These are phyloP conservation scores for Psettodes erumei DNA, from an alignment of 2,113 vertebrate genomes.

Conservation along the genomic window DNA sequence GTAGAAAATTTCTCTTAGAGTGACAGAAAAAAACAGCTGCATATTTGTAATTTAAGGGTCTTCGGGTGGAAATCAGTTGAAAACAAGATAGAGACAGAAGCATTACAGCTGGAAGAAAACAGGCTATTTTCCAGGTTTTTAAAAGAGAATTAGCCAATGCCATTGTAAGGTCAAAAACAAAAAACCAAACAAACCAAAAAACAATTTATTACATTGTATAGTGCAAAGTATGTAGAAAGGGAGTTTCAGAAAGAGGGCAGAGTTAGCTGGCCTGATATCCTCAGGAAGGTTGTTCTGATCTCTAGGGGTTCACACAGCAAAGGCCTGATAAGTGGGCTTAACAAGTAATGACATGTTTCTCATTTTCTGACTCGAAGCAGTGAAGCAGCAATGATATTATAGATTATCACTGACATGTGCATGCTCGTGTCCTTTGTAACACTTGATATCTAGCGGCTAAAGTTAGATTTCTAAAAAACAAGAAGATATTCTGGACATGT, in stretches of 20 bases:
- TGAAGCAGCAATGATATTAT: conserved; percentile 48
- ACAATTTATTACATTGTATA: conserved; percentile 8
- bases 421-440: conserved; percentile 22
- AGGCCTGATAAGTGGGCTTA: conserved; percentile 57
- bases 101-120: not conserved
- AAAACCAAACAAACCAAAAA: no score
- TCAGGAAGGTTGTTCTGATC: conserved; percentile 53
- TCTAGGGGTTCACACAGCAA: conserved; percentile 38
- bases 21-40: not conserved
- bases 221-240: not conserved
- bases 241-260: conserved; percentile 34
- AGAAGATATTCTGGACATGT: not conserved
- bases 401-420: conserved; percentile 44
- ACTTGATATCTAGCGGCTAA: conserved; percentile 18
- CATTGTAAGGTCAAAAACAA: conserved; percentile 1
- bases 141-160: not conserved
- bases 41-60: conserved; percentile 8
- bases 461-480: conserved; percentile 22
- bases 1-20: not conserved
- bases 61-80: conserved; percentile 11
- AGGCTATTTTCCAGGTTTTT: not conserved
- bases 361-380: conserved; percentile 60
- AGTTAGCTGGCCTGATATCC: conserved; percentile 39
- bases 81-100: conserved; percentile 5
- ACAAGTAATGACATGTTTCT: conserved; percentile 71